These are phyloP conservation scores for Kobus ellipsiprymnus DNA, from an alignment of 2,113 vertebrate species.

Conservation along the genomic window DNA sequence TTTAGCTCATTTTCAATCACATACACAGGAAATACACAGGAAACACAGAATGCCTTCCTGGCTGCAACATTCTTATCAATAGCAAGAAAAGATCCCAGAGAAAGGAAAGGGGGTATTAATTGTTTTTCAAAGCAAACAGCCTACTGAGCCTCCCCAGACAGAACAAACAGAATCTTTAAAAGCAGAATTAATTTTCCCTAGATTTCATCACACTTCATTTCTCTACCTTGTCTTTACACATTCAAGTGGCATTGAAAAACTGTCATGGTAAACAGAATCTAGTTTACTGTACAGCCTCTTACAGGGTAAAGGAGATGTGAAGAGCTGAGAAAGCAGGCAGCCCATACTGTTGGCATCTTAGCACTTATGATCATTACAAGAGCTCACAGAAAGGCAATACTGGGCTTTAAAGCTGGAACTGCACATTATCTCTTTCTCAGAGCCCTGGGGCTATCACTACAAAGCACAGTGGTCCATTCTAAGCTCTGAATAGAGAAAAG, in stretches of 20 bases:
- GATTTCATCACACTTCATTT: constrained; percentile 21
- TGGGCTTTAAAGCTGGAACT: constrained; percentile 69
- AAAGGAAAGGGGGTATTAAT: constrained; percentile 19
- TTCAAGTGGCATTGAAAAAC: constrained; percentile 44
- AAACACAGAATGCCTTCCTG: constrained; percentile 47
- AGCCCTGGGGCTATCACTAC: constrained; percentile 68
- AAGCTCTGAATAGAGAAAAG: constrained; percentile 73
- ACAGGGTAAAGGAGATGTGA: constrained; percentile 60
- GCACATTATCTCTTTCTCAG: constrained; percentile 61
- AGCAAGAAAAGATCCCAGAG: constrained; percentile 5
- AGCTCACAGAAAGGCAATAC: constrained; percentile 55
- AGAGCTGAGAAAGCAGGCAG: constrained; percentile 38
- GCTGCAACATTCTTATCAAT: constrained; percentile 24
- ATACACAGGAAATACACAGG: constrained; percentile 31
- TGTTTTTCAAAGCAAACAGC: constrained; percentile 37
- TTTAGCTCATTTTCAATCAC: neutral
- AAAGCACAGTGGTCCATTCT: constrained; percentile 72
- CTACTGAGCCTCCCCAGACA: constrained; percentile 15
- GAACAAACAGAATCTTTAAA: constrained; percentile 40
- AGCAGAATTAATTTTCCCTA: constrained; percentile 12
- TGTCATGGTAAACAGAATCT: constrained; percentile 52
- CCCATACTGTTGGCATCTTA: constrained; percentile 38
- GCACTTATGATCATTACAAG: constrained; percentile 45
- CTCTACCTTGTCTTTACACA: constrained; percentile 49
- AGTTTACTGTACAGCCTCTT: constrained; percentile 41